Evolutionary conservation across 2,888 invertebrate species (phyloP).

Genomic region (Allygus modestus): DNA sequence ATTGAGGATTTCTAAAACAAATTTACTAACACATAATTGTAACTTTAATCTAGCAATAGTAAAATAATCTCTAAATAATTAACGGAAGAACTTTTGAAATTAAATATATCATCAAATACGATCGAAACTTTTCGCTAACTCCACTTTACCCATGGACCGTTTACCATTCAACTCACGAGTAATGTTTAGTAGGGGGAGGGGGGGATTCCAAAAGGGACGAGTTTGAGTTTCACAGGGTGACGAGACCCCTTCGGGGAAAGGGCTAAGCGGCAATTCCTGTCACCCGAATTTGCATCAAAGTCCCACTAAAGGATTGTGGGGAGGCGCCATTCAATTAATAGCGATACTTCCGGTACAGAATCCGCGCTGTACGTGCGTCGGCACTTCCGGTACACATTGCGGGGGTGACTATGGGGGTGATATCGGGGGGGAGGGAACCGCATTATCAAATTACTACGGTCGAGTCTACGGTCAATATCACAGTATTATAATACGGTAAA

Average conservation of each 20-base stretch:
- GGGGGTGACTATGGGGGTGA: no score
- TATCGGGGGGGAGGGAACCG: background rate
- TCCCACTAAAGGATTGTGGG: constrained; percentile 5
- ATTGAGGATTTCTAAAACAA: no score
- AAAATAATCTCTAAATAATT: no score
- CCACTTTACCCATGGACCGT: background rate
- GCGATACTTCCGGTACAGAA: constrained; percentile 32
- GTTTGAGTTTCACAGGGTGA: constrained; percentile 22
- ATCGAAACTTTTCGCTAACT: no score
- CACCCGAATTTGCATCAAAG: constrained; percentile 33
- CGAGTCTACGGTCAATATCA: background rate
- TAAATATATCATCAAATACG: no score
- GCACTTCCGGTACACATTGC: constrained; percentile 17
- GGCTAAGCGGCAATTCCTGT: constrained; percentile 38
- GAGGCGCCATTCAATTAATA: constrained; percentile 26
- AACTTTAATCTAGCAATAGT: no score
- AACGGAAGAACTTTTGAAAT: no score
- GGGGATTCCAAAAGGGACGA: background rate
- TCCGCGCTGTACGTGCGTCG: background rate
- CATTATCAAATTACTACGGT: constrained; percentile 22
- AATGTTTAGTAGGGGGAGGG: background rate
- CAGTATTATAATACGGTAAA: background rate
- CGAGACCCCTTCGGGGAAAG: background rate
- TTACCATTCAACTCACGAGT: background rate
- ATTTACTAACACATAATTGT: no score